These are phyloP conservation scores for Toxotes jaculatrix DNA, from an alignment of 2,113 vertebrate species.

Conservation along the genomic window DNA sequence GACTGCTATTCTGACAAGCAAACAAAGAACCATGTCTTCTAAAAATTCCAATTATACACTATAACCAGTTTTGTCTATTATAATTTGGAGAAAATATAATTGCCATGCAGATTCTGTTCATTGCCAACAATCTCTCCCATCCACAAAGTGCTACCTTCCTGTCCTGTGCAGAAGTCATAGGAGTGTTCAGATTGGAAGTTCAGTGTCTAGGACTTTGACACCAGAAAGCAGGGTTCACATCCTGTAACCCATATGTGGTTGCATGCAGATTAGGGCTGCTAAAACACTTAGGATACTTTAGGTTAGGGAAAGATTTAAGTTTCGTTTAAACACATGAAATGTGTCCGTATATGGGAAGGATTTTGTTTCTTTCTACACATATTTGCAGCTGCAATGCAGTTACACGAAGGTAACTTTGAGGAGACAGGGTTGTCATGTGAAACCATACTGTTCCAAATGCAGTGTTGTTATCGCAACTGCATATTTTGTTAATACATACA, in stretches of 20 bases:
- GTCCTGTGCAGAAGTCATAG: neutral
- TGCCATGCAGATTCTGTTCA: neutral
- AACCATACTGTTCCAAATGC: neutral
- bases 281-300: no score
- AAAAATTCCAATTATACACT: neutral
- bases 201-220: neutral
- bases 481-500: neutral
- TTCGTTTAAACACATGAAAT: no score
- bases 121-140: neutral
- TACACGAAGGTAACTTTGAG: no score
- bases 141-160: no score
- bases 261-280: neutral
- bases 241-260: neutral
- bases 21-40: neutral
- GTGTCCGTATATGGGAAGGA: no score
- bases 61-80: neutral
- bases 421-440: no score
- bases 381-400: no score
- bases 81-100: neutral
- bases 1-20: neutral
- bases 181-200: neutral
- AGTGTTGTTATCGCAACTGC: neutral
- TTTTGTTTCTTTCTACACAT: no score
- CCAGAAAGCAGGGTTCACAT: neutral
- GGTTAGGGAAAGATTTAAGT: no score